These are phyloP conservation scores for Drosophila aldrichi DNA, from an alignment of 2,888 invertebrate genomes.

Conservation along the genomic window DNA sequence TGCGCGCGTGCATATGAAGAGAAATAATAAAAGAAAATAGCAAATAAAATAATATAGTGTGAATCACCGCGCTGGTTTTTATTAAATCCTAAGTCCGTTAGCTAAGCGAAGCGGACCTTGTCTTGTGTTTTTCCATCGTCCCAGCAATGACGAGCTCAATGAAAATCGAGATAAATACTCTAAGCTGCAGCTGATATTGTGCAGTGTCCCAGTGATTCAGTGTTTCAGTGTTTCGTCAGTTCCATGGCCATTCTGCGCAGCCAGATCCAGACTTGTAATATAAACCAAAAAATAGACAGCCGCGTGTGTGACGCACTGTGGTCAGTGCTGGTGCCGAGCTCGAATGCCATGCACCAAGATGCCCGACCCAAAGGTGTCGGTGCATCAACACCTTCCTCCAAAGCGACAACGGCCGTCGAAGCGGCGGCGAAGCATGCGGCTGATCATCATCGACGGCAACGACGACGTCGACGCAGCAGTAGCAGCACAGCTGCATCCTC, in stretches of 20 bases:
- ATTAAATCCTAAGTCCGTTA: slow-evolving; percentile 27
- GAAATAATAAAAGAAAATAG: not conserved
- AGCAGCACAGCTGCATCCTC: slow-evolving; percentile 48
- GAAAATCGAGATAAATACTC: slow-evolving; percentile 9
- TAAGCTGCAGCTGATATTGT: slow-evolving; percentile 18
- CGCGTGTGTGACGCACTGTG: slow-evolving; percentile 36
- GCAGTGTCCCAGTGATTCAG: not conserved
- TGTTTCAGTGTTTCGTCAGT: not conserved
- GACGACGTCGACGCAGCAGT: slow-evolving; percentile 29
- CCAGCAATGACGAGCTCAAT: slow-evolving; percentile 6
- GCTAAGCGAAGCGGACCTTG: slow-evolving; percentile 12
- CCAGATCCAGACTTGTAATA: slow-evolving; percentile 32
- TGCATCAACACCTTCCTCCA: slow-evolving; percentile 32
- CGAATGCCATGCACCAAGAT: slow-evolving; percentile 78
- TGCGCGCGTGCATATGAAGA: slow-evolving; percentile 1
- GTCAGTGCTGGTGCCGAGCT: slow-evolving; percentile 41
- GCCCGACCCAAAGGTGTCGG: slow-evolving; percentile 64
- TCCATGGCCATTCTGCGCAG: slow-evolving; percentile 62
- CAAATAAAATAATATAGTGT: slow-evolving; percentile 9
- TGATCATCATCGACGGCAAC: slow-evolving; percentile 10
- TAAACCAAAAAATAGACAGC: slow-evolving; percentile 24
- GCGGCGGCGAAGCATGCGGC: slow-evolving; percentile 33
- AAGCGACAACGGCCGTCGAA: slow-evolving; percentile 49
- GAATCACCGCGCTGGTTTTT: slow-evolving; percentile 14
- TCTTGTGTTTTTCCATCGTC: slow-evolving; percentile 21